Evolutionary conservation across 2,797 vertebrate species (phyloP), one percentile per base, ranked within the genome.

Genomic region (Spatula versicolor): DNA sequence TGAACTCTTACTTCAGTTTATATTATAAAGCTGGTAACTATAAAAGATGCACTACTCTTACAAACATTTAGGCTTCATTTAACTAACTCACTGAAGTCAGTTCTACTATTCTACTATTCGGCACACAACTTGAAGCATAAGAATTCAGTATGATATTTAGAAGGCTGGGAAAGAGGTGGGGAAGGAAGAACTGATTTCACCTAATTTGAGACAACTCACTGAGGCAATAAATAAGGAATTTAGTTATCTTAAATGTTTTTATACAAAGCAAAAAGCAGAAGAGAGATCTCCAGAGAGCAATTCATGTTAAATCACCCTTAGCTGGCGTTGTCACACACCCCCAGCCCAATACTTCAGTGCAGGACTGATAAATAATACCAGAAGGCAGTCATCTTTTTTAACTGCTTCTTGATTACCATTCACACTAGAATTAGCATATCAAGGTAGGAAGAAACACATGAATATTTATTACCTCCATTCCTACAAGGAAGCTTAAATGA

Each of bases 291-390:
- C 71, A 83, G 71, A 76, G 88, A 93, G 54, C 25, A 84, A 63
- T 33, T 86, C 30, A 39, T 68, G 48, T 64, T 93, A 91, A 94
- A 92, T 74, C 64, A 60, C 50, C 46, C 69, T 86, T 80, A 96
- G 92, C 91, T 95, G 92, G 90, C 79, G 12, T 92, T 96, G 90
- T 97, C 88, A 95, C 83, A 95, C 73, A 95, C 59, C 58, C 37
- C 13, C 28, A 82, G 11, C 8, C 95, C 92, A 97, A 95, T 79
- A 90, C 81, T 95, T 96, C 93, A 93, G 92, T 93, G 81, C 39
- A 94, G 83, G 90, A 97, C 96, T 97, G 95, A 98, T 97, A 98
- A 97, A 97, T 97, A 97, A 97, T 96, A 95, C n/a, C 83, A 96
- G 93, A 97, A 97, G 89, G 78, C 8, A 97, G 63, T 81, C 63